Percentiles rank a stretch among this genome's conserved stretches.
Conservation (phyloP, 2,888 invertebrate genomes). For the Chymomyza amoena region DNA sequence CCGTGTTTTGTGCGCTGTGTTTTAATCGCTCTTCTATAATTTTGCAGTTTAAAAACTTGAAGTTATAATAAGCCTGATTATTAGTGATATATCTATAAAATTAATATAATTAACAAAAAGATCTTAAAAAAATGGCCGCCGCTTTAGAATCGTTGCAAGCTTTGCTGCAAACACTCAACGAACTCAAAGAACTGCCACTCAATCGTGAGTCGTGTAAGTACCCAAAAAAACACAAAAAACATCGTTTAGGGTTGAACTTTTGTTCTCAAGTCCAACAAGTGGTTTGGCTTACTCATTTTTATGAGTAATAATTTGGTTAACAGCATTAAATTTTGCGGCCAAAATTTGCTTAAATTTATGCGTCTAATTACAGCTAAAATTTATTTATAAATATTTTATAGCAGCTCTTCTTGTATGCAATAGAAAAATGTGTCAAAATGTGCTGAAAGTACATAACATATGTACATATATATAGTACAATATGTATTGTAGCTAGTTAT, state of each 20-base stretch:
- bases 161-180: constrained; percentile 63
- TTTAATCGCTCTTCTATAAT: background rate
- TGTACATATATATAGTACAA: background rate
- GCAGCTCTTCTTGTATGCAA: background rate
- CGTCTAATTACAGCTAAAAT: constrained; percentile 58
- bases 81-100: constrained; percentile 29
- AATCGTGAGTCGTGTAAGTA: constrained; percentile 76
- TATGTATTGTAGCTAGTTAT: background rate
- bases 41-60: constrained; percentile 32
- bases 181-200: constrained; percentile 69
- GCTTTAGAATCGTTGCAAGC: constrained; percentile 70
- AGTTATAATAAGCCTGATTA: background rate
- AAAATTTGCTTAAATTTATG: background rate
- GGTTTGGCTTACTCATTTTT: no score
- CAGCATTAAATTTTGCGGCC: background rate
- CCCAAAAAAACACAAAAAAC: background rate
- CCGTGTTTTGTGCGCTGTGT: background rate
- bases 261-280: background rate
- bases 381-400: constrained; percentile 58
- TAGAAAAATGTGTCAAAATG: background rate
- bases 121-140: constrained; percentile 62
- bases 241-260: background rate
- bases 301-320: no score
- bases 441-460: background rate
- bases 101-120: background rate